Base-by-base conservation (phyloP, 2,113 vertebrate species). In the Euleptes europaea region DNA sequence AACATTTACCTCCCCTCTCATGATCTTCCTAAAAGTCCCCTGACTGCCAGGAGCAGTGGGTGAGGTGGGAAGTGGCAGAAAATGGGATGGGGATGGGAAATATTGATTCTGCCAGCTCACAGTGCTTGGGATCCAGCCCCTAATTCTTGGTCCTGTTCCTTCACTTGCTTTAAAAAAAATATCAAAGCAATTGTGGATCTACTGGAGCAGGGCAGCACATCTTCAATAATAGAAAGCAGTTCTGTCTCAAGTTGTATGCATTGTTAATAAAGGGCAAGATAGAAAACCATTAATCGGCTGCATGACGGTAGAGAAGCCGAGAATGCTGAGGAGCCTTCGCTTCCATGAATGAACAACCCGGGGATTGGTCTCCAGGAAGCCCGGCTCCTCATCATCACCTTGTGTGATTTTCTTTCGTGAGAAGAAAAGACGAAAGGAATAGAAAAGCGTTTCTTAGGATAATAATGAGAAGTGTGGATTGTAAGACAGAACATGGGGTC, bases 391-490 rank as follows among this genome's bases (percentile, higher is more conserved):
- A 0, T 33, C 0, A 11, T 57, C 65, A 87, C 86, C 84, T 66
- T 90, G 70, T 90, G 70, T 88, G 79, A 88, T 86, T 89, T 78
- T 86, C 54, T 88, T 87, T 85, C 86, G 82, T 75, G 74, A 31
- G 6, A 92, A 89, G 83, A 88, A 88, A 88, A 91, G 72, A 15
- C 17, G 69, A 71, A n/a, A 78, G 44, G 83, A 89, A 89, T 84
- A 82, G 35, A 89, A n/a, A 89, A 87, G 75, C 83, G 85, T 91
- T 81, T 92, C 80, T 88, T 66, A 84, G 31, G 57, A 84, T 83
- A 91, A 89, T 89, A 85, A 92, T 75, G 89, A 91, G 86, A 86
- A 91, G 78, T 82, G 7, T 80, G 73, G 40, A 80, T 90, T 89
- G 57, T 86, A 84, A 85, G 84, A 90, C 10, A 80, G 91, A 88